Conservation (phyloP, 1,140 invertebrate species). For the Cepaea nemoralis region DNA sequence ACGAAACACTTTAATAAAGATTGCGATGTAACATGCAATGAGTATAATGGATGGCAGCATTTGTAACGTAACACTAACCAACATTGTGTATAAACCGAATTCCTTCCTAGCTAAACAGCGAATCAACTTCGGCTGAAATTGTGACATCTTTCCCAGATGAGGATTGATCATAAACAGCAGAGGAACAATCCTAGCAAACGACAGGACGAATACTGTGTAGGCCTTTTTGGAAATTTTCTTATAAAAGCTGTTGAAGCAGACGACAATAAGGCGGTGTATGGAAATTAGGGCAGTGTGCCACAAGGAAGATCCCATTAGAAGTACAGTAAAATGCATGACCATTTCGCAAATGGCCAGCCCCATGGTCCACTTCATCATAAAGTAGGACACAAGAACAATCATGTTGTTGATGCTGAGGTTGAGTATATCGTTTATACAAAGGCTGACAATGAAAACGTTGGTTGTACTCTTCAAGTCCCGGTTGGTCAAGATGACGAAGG, state of each 20-base stretch:
- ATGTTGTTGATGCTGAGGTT: constrained; percentile 69
- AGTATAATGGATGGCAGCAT: constrained; percentile 69
- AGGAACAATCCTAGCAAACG: constrained; percentile 66
- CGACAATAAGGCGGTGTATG: constrained; percentile 70
- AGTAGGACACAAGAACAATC: constrained; percentile 69
- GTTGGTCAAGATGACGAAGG: constrained; percentile 57
- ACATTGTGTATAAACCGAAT: constrained; percentile 64
- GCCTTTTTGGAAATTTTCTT: constrained; percentile 68
- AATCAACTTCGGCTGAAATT: constrained; percentile 68
- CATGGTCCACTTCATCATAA: constrained; percentile 62
- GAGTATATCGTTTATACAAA: constrained; percentile 71
- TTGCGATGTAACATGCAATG: constrained; percentile 69
- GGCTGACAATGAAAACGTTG: constrained; percentile 69
- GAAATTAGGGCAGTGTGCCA: constrained; percentile 71
- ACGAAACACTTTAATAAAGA: constrained; percentile 69
- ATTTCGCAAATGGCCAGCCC: constrained; percentile 65
- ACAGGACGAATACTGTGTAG: constrained; percentile 67
- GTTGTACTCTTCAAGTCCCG: constrained; percentile 66
- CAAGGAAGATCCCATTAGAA: constrained; percentile 68
- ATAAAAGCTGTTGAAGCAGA: constrained; percentile 69
- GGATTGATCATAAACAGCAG: constrained; percentile 66
- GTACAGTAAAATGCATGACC: constrained; percentile 66
- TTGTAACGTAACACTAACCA: constrained; percentile 67
- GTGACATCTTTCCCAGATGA: constrained; percentile 66
- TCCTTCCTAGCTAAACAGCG: constrained; percentile 67